Base-by-base conservation (phyloP, 1,140 invertebrate genomes). In the Cyclina sinensis region DNA sequence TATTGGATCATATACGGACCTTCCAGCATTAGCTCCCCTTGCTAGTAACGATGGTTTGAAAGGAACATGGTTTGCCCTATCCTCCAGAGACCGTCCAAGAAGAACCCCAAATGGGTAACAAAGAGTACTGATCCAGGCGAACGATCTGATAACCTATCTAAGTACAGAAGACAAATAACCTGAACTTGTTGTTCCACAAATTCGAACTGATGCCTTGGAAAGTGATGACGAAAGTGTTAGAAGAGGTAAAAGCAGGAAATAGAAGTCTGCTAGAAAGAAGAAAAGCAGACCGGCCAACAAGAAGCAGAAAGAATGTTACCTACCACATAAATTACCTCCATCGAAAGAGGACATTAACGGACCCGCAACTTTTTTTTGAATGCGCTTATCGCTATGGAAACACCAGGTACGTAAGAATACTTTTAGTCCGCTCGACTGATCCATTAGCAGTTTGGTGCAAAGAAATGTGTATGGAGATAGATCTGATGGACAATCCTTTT, bases 361-460 rank as follows among this genome's bases (percentile, higher is more conserved):
- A 54, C 0, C 65, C 65, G n/a, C n/a, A 48, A 27, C 32, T 84
- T 27, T 84, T 84, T 30, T 84, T 84, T 16, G 81, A 84, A 24
- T 84, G 81, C 51, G 81, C 81, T 0, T 62, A 84, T 73, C 73
- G 24, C 51, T 84, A 84, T 43, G 65, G 81, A 16, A 84, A 39
- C 62, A 73, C 30, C 4, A 62, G 73, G 65, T 84, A 84, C n/a
- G 81, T 84, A 3, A 37, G 81, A 35, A 5, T 84, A 4, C 14
- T 84, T 43, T 65, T 84, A 0, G 46, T 84, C 18, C 81, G 65
- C 18, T 35, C 81, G 18, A 21, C 62, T n/a, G 81, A 84, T 54
- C 62, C 62, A 68, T 21, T 24, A 14, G 48, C 18, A 14, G 39
- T 70, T 16, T 84, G 81, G 81, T 84, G 81, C 65, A 14, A 30